Percentiles rank a stretch among this genome's conserved stretches.
phyloP scores from a whole-genome alignment of 2,797 vertebrate genomes.

The Epinephelus awoara region DNA sequence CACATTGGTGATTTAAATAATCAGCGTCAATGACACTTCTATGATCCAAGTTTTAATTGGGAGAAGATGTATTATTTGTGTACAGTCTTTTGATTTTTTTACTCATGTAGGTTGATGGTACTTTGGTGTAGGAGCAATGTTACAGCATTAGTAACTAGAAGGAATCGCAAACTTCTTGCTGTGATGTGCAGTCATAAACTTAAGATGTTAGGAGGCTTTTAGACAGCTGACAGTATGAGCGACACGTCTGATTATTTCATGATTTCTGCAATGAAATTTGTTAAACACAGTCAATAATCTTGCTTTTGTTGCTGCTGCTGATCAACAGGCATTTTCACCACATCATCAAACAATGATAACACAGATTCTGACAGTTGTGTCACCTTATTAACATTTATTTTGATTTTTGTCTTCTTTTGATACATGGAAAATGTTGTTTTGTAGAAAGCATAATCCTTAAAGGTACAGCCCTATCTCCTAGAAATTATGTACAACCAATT shows the following conservation, averaged over 20 bases:
- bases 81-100: too few relatives aligned
- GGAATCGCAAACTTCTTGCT: neutral
- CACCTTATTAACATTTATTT: neutral
- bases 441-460: neutral
- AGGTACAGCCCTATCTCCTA: neutral
- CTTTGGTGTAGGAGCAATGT: neutral
- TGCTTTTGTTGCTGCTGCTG: neutral
- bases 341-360: neutral
- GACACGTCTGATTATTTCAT: neutral
- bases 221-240: neutral
- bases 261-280: neutral
- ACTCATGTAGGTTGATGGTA: neutral
- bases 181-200: neutral
- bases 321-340: neutral
- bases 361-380: neutral
- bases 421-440: neutral
- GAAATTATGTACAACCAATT: too few relatives aligned
- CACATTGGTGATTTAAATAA: neutral
- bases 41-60: neutral
- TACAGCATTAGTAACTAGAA: neutral
- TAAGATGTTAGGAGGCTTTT: neutral
- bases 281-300: conserved; percentile 3
- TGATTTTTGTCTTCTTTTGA: neutral
- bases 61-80: neutral
- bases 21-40: neutral